Conservation (phyloP, 2,797 vertebrate genomes). For the Apogon talboti region DNA sequence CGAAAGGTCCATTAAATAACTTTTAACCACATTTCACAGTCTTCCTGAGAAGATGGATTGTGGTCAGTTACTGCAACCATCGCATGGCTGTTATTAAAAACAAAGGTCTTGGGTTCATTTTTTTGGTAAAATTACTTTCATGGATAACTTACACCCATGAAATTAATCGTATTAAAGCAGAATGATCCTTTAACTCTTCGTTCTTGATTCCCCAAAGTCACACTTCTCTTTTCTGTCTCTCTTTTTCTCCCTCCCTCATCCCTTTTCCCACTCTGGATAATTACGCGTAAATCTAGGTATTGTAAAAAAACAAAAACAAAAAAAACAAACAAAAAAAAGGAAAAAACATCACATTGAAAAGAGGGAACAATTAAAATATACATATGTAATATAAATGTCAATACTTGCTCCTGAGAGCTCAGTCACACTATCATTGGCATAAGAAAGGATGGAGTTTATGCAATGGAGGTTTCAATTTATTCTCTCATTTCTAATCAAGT, state of each 20-base stretch:
- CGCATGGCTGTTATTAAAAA: not conserved
- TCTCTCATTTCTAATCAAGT: constrained; percentile 34
- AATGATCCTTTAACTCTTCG: constrained; percentile 21
- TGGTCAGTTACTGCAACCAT: not conserved
- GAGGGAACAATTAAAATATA: constrained; percentile 82
- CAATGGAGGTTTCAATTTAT: constrained; percentile 24
- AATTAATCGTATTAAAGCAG: constrained; percentile 19
- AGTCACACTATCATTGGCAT: constrained; percentile 80
- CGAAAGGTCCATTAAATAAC: constrained; percentile 7
- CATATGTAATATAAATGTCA: constrained; percentile 78
- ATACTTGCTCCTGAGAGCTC: constrained; percentile 77
- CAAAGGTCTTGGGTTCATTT: not conserved
- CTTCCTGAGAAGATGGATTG: not conserved
- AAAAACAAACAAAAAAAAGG: not conserved
- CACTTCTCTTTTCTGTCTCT: not conserved
- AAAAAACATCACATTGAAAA: constrained; percentile 79
- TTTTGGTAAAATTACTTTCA: not conserved
- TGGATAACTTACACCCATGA: not conserved
- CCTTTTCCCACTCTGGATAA: constrained; percentile 15
- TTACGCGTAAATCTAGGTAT: constrained; percentile 57
- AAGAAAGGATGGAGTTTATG: constrained; percentile 70
- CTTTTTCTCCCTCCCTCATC: not conserved
- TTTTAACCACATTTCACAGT: constrained; percentile 1
- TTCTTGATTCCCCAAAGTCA: not conserved
- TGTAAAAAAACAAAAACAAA: constrained; percentile 61